Evolutionary conservation across 2,113 vertebrate species (phyloP).

Genomic region (Sterna hirundo): DNA sequence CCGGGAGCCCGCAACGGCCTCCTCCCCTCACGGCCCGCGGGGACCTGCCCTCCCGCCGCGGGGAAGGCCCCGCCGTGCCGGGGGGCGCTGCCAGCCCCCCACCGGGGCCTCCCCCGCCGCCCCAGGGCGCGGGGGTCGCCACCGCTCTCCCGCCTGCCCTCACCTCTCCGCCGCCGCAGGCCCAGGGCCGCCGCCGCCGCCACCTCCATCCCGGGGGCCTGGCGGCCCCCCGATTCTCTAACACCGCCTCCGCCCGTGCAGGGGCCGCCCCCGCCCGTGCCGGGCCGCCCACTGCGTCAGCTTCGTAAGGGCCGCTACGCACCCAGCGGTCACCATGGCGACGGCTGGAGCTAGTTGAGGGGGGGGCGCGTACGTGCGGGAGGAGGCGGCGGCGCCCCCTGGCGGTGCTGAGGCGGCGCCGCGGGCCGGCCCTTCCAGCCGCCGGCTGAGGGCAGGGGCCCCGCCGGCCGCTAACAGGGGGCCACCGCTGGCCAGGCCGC

Average conservation of each 20-base stretch:
- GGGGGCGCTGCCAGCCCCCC: neutral
- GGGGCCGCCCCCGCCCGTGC: slow-evolving; percentile 73
- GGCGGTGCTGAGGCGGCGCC: neutral
- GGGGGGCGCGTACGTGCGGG: neutral
- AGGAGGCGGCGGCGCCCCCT: slow-evolving; percentile 51
- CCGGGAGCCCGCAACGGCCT: neutral
- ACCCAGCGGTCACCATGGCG: slow-evolving; percentile 76
- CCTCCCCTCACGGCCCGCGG: neutral
- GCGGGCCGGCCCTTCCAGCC: neutral
- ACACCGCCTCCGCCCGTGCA: slow-evolving; percentile 73
- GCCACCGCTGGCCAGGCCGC: neutral
- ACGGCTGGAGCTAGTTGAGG: slow-evolving; percentile 16
- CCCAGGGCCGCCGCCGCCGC: slow-evolving; percentile 19
- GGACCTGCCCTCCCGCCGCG: neutral
- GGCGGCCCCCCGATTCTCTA: slow-evolving; percentile 70
- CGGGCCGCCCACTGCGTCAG: slow-evolving; percentile 78
- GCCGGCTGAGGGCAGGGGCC: neutral
- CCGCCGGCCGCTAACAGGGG: neutral
- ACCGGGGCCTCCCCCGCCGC: too few relatives aligned
- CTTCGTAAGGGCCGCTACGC: slow-evolving; percentile 76
- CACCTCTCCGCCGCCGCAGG: slow-evolving; percentile 4
- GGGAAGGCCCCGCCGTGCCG: neutral
- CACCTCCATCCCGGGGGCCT: slow-evolving; percentile 74
- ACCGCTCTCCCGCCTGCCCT: too few relatives aligned
- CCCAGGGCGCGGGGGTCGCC: too few relatives aligned